A percentile compares a stretch with the other conserved stretches of the same genome.
phyloP scores from a whole-genome alignment of 2,888 invertebrate genomes.

The Chirona hameri region DNA sequence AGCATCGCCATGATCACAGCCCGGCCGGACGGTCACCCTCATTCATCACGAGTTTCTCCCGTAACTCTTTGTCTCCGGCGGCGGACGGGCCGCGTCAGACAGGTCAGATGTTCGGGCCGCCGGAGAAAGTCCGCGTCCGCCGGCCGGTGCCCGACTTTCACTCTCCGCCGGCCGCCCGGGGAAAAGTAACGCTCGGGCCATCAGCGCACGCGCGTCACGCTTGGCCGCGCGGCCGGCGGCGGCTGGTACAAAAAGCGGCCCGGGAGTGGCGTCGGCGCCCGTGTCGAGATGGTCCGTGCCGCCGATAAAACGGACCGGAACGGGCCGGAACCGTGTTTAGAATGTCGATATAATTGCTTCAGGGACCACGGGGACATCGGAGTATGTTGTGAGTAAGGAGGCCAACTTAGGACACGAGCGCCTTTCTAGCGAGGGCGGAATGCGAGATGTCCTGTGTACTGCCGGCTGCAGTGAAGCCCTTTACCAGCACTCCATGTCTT shows the following conservation, averaged over 20 bases:
- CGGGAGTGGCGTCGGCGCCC: background rate
- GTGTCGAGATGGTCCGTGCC: background rate
- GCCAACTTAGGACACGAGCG: background rate
- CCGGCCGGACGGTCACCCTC: background rate
- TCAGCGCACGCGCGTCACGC: background rate
- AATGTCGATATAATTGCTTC: background rate
- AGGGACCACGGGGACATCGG: background rate
- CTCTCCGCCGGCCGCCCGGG: background rate
- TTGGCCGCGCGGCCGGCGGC: background rate
- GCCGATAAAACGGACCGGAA: too few species aligned
- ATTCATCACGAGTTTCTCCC: slow-evolving; percentile 22
- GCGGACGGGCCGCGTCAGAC: background rate
- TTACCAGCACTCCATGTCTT: slow-evolving; percentile 24
- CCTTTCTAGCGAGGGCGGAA: background rate
- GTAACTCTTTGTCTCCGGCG: background rate
- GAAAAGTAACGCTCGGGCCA: background rate
- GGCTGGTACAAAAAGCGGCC: background rate
- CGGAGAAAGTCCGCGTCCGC: background rate
- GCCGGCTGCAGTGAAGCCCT: background rate
- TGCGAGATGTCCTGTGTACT: background rate
- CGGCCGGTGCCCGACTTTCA: background rate
- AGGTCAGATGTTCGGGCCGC: background rate
- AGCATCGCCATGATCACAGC: background rate
- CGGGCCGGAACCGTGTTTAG: too few species aligned
- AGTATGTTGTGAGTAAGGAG: background rate